Percentiles rank a stretch among this genome's conserved stretches.
Evolutionary conservation across 2,888 invertebrate genomes (phyloP).

Genomic region (Drosophila demipolita): DNA sequence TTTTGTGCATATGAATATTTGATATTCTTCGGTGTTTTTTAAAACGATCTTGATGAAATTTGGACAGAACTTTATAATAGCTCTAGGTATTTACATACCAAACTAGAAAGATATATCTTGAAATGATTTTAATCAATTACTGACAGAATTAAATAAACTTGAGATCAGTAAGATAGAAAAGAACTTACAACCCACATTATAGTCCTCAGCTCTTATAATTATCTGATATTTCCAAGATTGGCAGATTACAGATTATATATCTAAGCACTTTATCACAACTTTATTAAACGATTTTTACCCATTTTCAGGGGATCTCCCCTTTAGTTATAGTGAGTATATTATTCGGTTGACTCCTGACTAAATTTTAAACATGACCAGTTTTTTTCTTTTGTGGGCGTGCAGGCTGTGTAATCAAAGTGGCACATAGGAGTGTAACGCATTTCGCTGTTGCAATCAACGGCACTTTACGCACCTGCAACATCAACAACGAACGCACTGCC

Average conservation of each 20-base stretch:
- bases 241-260: neutral
- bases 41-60: neutral
- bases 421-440: constrained; percentile 31
- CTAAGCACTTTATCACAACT: neutral
- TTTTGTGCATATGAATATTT: neutral
- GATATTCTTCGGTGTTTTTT: neutral
- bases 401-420: constrained; percentile 18
- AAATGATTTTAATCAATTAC: neutral
- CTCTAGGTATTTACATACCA: neutral
- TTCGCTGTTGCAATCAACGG: constrained; percentile 51
- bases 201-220: neutral
- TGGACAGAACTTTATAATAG: neutral
- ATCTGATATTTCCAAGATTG: neutral
- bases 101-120: neutral
- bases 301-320: neutral
- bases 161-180: too few species aligned
- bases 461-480: constrained; percentile 48
- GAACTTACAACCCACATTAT: neutral
- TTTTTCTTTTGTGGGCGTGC: constrained; percentile 5
- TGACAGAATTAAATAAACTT: neutral
- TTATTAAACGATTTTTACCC: too few species aligned
- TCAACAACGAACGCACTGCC: constrained; percentile 36
- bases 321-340: neutral
- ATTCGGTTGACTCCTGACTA: neutral
- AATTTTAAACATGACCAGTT: neutral